Evolutionary conservation across 1,140 invertebrate genomes (phyloP).

Genomic region (Drosophila hydei): DNA sequence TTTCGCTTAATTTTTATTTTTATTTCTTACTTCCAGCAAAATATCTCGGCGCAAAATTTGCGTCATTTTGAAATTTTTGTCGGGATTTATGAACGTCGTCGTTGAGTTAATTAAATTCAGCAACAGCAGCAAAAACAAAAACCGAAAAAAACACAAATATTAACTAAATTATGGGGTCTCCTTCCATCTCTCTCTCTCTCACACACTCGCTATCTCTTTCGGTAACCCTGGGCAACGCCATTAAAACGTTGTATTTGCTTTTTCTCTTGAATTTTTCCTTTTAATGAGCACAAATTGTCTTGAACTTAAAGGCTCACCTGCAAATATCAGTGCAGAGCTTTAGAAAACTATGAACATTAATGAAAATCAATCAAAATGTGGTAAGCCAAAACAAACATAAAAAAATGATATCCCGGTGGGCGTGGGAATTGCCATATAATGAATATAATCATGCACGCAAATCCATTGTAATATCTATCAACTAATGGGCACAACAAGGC

Average conservation of each 20-base stretch:
- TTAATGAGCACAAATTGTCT: slow-evolving; percentile 75
- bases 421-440: slow-evolving; percentile 44
- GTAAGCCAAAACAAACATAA: not conserved
- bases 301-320: slow-evolving; percentile 65
- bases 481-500: slow-evolving; percentile 24
- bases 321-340: slow-evolving; percentile 20
- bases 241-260: slow-evolving; percentile 43
- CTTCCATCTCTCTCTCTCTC: slow-evolving; percentile 13
- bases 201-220: slow-evolving; percentile 2
- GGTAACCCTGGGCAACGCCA: slow-evolving; percentile 67
- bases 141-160: slow-evolving; percentile 49
- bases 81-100: slow-evolving; percentile 71
- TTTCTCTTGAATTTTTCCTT: slow-evolving; percentile 62
- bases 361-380: slow-evolving; percentile 15
- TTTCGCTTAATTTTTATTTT: slow-evolving; percentile 82
- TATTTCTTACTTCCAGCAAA: slow-evolving; percentile 72
- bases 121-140: slow-evolving; percentile 19
- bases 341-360: slow-evolving; percentile 29
- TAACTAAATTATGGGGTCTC: slow-evolving; percentile 70
- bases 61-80: slow-evolving; percentile 74
- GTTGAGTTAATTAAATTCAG: slow-evolving; percentile 71
- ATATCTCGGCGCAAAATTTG: slow-evolving; percentile 71
- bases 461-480: slow-evolving; percentile 24
- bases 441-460: slow-evolving; percentile 21
- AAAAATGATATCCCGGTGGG: slow-evolving; percentile 5